Percentiles rank a stretch among this genome's conserved stretches.
Evolutionary conservation across 2,888 invertebrate genomes (phyloP).

Genomic region (Agrochola macilenta): DNA sequence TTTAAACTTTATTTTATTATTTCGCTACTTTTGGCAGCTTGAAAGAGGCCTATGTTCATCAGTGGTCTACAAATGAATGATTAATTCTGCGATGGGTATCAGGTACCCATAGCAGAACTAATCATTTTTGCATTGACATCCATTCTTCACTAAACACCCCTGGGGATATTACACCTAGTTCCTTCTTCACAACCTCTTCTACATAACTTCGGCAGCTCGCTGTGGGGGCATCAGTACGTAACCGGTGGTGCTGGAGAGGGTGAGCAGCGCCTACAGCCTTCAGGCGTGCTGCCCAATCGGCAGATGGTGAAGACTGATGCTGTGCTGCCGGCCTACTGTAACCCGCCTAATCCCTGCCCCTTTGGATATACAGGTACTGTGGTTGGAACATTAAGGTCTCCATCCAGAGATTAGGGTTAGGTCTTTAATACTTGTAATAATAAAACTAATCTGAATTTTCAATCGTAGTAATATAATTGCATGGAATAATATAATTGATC

Average conservation of each 20-base stretch:
- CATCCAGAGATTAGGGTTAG: background rate
- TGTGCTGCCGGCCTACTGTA: slow-evolving; percentile 98
- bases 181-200: background rate
- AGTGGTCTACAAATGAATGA: background rate
- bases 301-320: slow-evolving; percentile 97
- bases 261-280: slow-evolving; percentile 91
- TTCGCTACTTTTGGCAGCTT: background rate
- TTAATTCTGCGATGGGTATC: background rate
- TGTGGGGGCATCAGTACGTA: slow-evolving; percentile 94
- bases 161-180: background rate
- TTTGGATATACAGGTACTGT: slow-evolving; percentile 95
- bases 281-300: slow-evolving; percentile 90
- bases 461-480: background rate
- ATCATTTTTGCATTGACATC: no score
- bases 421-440: background rate
- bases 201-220: slow-evolving; percentile 81
- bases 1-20: background rate
- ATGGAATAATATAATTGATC: background rate
- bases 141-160: background rate
- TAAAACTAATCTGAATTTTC: background rate
- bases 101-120: no score
- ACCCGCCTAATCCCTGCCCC: slow-evolving; percentile 99
- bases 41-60: background rate
- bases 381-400: background rate
- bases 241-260: slow-evolving; percentile 95